Base-by-base conservation (phyloP, 2,113 vertebrate genomes). In the Podocnemis expansa region DNA sequence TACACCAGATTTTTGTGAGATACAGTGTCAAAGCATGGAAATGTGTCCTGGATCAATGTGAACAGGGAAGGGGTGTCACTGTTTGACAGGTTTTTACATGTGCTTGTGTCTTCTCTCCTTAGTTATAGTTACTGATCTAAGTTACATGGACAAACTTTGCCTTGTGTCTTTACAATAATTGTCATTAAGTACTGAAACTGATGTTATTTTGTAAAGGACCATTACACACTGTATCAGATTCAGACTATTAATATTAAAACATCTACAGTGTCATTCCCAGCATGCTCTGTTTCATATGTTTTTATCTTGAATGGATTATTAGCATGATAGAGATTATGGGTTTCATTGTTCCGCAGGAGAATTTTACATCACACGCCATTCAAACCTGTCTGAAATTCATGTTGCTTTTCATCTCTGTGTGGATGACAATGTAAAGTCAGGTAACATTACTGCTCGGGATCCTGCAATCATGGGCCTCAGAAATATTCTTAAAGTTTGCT, bases 401-500 rank as follows among this genome's bases (percentile, higher is more conserved):
- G 98, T 99, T 3, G 98, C 99, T 82, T 99, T 99, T 97, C 99
- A 99, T 88, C 98, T 99, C 29, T 99, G 99, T 12, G 99, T 99
- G 98, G 99, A 99, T 43, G 99, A 99, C 95, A 99, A 99, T 0
- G 98, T 99, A 54, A 98, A 99, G 6, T 99, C 99, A 0, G 99
- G 99, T 47, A 99, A 98, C 43, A 99, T 99, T 91, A 99, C 99
- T 0, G 99, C 99, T 19, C 98, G 99, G 2, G 99, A 99, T 96
- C 99, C 99, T 0, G 99, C 99, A 80, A 99, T 99, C 89, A 99
- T 99, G 99, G 99, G 99, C 14, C 97, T 99, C 85, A 98, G 99
- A 31, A 99, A 99, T 97, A 99, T 99, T 89, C 98, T 99, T 90
- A 99, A 99, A 96, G 99, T 99, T 55, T 99, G 99, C 98, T 99